These are phyloP conservation scores for Tautogolabrus adspersus DNA, from an alignment of 2,113 vertebrate species.

Conservation along the genomic window DNA sequence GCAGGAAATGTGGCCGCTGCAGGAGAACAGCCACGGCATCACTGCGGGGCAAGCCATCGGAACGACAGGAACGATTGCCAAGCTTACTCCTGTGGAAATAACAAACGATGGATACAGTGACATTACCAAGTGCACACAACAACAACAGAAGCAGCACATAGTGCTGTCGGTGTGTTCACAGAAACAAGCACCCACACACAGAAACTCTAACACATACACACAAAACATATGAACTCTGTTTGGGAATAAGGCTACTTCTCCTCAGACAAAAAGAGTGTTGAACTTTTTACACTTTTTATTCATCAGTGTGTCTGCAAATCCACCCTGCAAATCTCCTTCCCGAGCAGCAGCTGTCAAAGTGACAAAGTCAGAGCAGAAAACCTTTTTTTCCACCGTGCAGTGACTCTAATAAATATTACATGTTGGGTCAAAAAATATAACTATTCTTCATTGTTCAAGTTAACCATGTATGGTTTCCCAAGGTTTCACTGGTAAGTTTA, in stretches of 20 bases:
- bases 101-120: conserved; percentile 33
- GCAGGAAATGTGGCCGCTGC: conserved; percentile 92
- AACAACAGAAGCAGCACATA: conserved; percentile 29
- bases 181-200: conserved; percentile 22
- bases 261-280: too few species aligned
- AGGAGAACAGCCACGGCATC: conserved; percentile 81
- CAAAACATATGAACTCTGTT: conserved; percentile 36
- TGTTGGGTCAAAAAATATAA: too few species aligned
- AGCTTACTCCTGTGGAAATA: conserved; percentile 64
- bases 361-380: too few species aligned
- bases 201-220: conserved; percentile 4
- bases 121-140: conserved; percentile 15
- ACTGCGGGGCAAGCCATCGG: conserved; percentile 74
- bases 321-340: too few species aligned
- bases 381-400: too few species aligned
- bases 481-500: too few species aligned
- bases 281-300: too few species aligned
- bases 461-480: too few species aligned
- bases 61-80: conserved; percentile 54
- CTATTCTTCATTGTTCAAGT: too few species aligned
- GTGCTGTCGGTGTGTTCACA: conserved; percentile 45
- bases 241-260: not conserved
- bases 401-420: too few species aligned
- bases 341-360: not conserved
- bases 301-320: too few species aligned